Evolutionary conservation across 2,888 invertebrate species (phyloP), one percentile per base, ranked within the genome.

Genomic region (Polyploca ridens): DNA sequence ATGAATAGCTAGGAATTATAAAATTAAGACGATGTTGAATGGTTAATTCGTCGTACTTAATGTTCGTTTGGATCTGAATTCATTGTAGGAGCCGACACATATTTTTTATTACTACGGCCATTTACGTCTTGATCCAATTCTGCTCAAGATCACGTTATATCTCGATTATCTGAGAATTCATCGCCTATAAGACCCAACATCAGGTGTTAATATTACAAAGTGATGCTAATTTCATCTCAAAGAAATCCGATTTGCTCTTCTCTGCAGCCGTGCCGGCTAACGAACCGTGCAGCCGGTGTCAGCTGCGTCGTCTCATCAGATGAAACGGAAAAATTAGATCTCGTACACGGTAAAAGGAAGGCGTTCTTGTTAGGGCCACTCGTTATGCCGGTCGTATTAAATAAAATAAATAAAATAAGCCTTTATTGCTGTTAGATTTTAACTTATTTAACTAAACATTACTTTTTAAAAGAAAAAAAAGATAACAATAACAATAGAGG

Each of bases 191-290:
- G 58, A 68, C 69, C 67, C 72, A 73, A 70, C 76, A 72, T 72
- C 75, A 81, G 82, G 84, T 84, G 83, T 83, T 86, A 89, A 88
- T 87, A 77, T 81, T 74, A 79, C 84, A 87, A 88, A 89, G 86
- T 85, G 87, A 89, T 87, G 87, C 87, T 90, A 90, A 91, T 91
- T 87, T 82, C 72, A 83, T 85, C 83, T 85, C 84, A 86, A 90
- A 89, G 88, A 85, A 88, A 88, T 85, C 79, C 78, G 84, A 87
- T 89, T 84, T 81, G 77, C 78, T 74, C 72, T 8, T 54, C 19
- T 76, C 75, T 78, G 76, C 65, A 74, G 73, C 57, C 63, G 41
- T 60, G 65, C 65, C 64, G 78, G 65, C 78, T 91, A 91, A 91
- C 89, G 90, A 91, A 89, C 86, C 88, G 79, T 80, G 73, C 70